Evolutionary conservation across 1,140 invertebrate species (phyloP).

Genomic region (Drosophila ogumai): DNA sequence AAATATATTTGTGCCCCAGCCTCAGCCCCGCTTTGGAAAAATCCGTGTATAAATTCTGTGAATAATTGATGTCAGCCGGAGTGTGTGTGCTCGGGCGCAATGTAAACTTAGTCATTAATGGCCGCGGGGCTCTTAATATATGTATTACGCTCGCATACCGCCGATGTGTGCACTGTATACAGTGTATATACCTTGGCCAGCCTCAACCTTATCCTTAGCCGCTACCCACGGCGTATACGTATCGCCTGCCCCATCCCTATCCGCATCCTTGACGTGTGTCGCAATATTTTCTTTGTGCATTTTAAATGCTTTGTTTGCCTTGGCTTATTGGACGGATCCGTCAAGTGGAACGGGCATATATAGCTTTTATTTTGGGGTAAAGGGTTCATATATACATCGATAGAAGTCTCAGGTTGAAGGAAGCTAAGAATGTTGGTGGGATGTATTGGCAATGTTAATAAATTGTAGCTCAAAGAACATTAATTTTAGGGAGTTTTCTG

Average conservation of each 20-base stretch:
- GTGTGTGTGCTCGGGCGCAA: constrained; percentile 51
- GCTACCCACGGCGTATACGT: constrained; percentile 27
- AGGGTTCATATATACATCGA: neutral
- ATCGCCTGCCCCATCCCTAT: constrained; percentile 28
- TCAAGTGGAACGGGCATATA: constrained; percentile 11
- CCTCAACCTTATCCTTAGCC: constrained; percentile 33
- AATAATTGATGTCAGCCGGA: constrained; percentile 74
- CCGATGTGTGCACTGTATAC: constrained; percentile 33
- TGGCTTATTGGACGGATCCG: constrained; percentile 57
- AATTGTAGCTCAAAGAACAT: neutral
- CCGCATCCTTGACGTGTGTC: constrained; percentile 53
- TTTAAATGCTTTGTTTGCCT: constrained; percentile 71
- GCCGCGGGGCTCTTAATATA: constrained; percentile 68
- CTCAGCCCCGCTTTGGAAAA: constrained; percentile 53
- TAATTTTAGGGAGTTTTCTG: neutral
- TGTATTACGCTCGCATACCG: constrained; percentile 41
- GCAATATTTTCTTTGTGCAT: constrained; percentile 75
- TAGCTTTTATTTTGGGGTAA: constrained; percentile 1
- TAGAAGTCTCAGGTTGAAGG: neutral
- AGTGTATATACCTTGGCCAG: constrained; percentile 24
- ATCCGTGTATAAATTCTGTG: constrained; percentile 78
- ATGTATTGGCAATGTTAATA: no score
- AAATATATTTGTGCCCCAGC: constrained; percentile 48
- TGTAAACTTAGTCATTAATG: constrained; percentile 75
- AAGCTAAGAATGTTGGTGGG: neutral